Percentiles rank a stretch among this genome's conserved stretches.
phyloP scores from a whole-genome alignment of 2,113 vertebrate species.

The Rhinolophus ferrumequinum region DNA sequence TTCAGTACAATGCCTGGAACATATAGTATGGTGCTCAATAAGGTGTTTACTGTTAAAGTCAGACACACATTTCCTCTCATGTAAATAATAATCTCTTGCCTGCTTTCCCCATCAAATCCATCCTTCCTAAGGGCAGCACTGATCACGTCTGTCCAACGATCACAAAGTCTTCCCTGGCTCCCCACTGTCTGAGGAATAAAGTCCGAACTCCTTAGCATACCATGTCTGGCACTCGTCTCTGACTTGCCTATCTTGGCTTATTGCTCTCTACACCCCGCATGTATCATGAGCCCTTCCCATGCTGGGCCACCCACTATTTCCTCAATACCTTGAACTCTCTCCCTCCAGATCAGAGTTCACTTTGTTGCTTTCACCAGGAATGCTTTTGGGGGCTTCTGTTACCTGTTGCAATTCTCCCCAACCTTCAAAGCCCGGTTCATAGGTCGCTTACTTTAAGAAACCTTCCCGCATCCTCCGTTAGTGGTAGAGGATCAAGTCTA shows the following conservation, averaged over 20 bases:
- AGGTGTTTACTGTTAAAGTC: background rate
- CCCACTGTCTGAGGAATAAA: slow-evolving; percentile 73
- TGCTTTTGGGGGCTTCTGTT: background rate
- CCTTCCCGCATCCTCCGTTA: background rate
- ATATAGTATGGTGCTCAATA: background rate
- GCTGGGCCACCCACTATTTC: slow-evolving; percentile 6
- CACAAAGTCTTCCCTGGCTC: slow-evolving; percentile 54
- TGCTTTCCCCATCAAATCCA: background rate
- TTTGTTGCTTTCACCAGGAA: background rate
- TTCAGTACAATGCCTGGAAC: background rate
- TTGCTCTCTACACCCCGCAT: background rate
- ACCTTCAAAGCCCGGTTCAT: background rate
- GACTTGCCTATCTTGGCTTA: background rate
- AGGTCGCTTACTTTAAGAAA: background rate
- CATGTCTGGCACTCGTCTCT: background rate
- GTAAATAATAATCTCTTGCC: background rate
- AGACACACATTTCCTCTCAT: background rate
- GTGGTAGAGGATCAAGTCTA: background rate
- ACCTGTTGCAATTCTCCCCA: background rate
- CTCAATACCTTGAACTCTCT: slow-evolving; percentile 59
- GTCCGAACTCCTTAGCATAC: slow-evolving; percentile 52
- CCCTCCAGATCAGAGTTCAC: slow-evolving; percentile 8
- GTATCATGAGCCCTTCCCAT: slow-evolving; percentile 22
- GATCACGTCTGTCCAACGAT: background rate
- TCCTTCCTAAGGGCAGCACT: background rate